Percentiles rank a stretch among this genome's conserved stretches.
phyloP scores from a whole-genome alignment of 2,113 vertebrate species.

The Herpetotheres cachinnans region DNA sequence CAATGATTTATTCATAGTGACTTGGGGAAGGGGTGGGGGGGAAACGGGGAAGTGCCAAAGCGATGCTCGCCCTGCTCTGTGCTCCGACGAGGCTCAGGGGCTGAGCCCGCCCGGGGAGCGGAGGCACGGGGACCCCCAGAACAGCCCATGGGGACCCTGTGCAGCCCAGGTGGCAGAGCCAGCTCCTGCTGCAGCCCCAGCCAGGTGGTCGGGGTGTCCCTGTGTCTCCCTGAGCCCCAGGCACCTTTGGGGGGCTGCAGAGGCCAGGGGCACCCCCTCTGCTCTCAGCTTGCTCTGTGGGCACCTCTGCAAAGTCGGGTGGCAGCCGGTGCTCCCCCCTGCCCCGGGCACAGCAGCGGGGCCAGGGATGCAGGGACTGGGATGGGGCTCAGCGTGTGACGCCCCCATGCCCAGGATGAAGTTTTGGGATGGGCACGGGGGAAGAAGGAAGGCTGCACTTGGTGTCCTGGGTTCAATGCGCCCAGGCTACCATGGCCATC shows the following conservation, averaged over 20 bases:
- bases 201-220: rapidly evolving
- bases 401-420: neutral
- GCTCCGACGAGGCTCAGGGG: neutral
- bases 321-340: neutral
- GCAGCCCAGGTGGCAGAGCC: neutral
- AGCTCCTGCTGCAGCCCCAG: rapidly evolving
- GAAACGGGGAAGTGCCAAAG: neutral
- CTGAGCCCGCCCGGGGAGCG: neutral
- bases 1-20: conserved; percentile 82
- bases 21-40: neutral
- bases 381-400: rapidly evolving
- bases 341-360: neutral
- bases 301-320: neutral
- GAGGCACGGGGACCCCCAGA: rapidly evolving
- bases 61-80: neutral
- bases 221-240: neutral
- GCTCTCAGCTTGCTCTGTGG: neutral
- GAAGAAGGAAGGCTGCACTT: neutral
- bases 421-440: neutral
- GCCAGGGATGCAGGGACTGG: neutral
- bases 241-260: rapidly evolving
- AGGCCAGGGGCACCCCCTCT: neutral
- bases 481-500: neutral
- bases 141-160: neutral
- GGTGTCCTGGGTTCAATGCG: neutral